Evolutionary conservation across 64 coral and sea anemone genomes (phyloP).

Genomic region (Dendronephthya gigantea): DNA sequence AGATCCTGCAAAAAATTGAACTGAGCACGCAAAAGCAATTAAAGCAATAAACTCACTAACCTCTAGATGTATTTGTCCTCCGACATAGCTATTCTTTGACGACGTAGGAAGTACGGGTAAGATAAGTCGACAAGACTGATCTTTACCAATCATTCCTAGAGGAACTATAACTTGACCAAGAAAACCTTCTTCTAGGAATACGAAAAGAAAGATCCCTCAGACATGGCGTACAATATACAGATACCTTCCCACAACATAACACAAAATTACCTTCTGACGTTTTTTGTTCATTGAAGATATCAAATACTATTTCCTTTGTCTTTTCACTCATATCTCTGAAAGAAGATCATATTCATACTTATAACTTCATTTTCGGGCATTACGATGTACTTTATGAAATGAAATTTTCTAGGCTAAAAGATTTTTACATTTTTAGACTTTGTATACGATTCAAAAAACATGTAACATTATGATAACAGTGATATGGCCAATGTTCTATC

Average conservation of each 20-base stretch:
- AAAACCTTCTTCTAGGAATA: slow-evolving; percentile 48
- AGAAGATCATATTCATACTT: no score
- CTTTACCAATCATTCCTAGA: slow-evolving; percentile 59
- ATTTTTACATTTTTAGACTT: no score
- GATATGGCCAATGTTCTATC: no score
- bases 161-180: slow-evolving; percentile 96
- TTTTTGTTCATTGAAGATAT: slow-evolving; percentile 64
- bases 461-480: no score
- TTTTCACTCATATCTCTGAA: slow-evolving; percentile 60
- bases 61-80: slow-evolving; percentile 73
- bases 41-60: slow-evolving; percentile 34
- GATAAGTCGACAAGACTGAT: slow-evolving; percentile 75
- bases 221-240: neutral
- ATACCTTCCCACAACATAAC: neutral
- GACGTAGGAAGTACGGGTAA: slow-evolving; percentile 71
- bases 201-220: neutral
- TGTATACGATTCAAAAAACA: no score
- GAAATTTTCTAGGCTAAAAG: no score
- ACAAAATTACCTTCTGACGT: slow-evolving; percentile 42
- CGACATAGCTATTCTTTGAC: slow-evolving; percentile 70
- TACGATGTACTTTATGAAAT: no score
- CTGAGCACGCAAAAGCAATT: no score
- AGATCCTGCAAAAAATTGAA: no score
- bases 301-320: slow-evolving; percentile 70
- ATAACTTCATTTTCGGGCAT: no score